These are phyloP conservation scores for Aviceda subcristata DNA, from an alignment of 2,113 vertebrate species.

Conservation along the genomic window DNA sequence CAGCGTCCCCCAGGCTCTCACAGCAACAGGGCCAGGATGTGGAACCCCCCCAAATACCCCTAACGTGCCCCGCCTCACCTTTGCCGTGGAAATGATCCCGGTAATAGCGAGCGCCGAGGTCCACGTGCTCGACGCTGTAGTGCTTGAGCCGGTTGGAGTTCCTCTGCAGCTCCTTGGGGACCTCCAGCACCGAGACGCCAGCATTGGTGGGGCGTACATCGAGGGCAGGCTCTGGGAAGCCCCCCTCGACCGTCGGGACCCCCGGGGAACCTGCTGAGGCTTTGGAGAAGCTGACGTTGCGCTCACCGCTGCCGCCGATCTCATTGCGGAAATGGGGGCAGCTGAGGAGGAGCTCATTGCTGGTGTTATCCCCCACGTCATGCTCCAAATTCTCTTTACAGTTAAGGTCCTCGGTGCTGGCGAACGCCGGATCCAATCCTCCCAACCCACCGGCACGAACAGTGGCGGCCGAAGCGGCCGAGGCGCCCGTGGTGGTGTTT, in stretches of 20 bases:
- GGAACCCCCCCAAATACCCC: rapidly evolving
- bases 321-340: constrained; percentile 95
- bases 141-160: constrained; percentile 76
- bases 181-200: constrained; percentile 86
- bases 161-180: constrained; percentile 77
- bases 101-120: constrained; percentile 89
- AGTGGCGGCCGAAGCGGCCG: constrained; percentile 76
- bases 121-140: constrained; percentile 90
- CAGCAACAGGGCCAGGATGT: not conserved
- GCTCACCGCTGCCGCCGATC: constrained; percentile 81
- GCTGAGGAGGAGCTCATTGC: constrained; percentile 84
- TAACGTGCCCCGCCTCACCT: constrained; percentile 29
- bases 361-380: constrained; percentile 75
- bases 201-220: constrained; percentile 82
- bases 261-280: constrained; percentile 66
- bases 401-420: constrained; percentile 84
- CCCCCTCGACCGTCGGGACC: rapidly evolving
- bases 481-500: constrained; percentile 88
- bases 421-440: constrained; percentile 73
- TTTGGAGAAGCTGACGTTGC: constrained; percentile 86
- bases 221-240: not conserved
- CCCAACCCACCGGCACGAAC: constrained; percentile 59
- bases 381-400: constrained; percentile 73
- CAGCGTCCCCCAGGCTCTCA: not conserved
- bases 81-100: constrained; percentile 86